These are phyloP conservation scores for Alexandromys fortis DNA, from an alignment of 2,113 vertebrate species.

Conservation along the genomic window DNA sequence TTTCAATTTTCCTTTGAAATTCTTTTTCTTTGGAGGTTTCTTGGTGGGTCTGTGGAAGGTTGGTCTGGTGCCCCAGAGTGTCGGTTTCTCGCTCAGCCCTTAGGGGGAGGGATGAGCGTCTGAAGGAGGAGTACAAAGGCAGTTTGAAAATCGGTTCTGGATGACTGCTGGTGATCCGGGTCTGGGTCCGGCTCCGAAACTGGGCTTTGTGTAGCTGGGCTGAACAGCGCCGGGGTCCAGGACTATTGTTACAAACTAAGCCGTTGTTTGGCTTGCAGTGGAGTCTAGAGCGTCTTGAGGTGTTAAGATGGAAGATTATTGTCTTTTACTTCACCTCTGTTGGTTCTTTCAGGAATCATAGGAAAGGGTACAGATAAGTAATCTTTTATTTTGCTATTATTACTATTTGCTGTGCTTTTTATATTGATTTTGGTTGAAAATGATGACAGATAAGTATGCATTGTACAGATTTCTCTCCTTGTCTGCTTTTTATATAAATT, in stretches of 20 bases:
- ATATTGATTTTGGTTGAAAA: constrained; percentile 48
- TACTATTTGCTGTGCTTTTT: constrained; percentile 33
- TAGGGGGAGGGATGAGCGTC: constrained; percentile 74
- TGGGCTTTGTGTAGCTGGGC: constrained; percentile 65
- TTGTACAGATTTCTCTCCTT: constrained; percentile 25
- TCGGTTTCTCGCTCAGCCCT: constrained; percentile 72
- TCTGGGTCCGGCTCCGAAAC: constrained; percentile 40
- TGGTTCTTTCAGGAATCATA: constrained; percentile 47
- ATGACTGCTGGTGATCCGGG: constrained; percentile 68
- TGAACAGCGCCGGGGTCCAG: constrained; percentile 2
- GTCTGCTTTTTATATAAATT: constrained; percentile 37
- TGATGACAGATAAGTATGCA: constrained; percentile 37
- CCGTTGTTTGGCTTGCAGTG: constrained; percentile 62
- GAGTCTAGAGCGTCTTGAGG: constrained; percentile 32
- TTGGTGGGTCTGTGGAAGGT: constrained; percentile 48
- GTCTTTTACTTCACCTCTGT: constrained; percentile 43
- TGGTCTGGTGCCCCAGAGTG: constrained; percentile 57
- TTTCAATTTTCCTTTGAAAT: constrained; percentile 36
- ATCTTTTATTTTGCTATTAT: constrained; percentile 7
- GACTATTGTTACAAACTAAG: neutral
- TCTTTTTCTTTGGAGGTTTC: constrained; percentile 33
- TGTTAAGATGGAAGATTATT: constrained; percentile 71
- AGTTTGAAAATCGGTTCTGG: constrained; percentile 80
- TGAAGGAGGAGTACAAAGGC: constrained; percentile 79
- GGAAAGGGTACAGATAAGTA: constrained; percentile 35